Base-by-base conservation (phyloP, 2,888 invertebrate species). In the Ectemnius lituratus region DNA sequence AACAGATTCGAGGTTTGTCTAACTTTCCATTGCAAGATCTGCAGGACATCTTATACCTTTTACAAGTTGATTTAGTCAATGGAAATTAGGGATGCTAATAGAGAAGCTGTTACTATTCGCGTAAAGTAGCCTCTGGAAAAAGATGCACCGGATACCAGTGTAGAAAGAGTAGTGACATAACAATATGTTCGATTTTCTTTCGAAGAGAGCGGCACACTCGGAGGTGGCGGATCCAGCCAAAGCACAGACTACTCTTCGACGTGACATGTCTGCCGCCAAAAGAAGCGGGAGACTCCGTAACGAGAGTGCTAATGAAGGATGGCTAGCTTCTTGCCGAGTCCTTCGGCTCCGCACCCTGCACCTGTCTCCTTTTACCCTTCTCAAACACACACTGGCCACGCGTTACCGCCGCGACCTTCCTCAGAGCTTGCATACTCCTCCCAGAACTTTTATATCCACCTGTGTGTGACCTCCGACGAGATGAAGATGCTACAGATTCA, bases 281-380 rank as follows among this genome's bases (percentile, higher is more conserved):
- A 84, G 86, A 82, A 85, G 75, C 71, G 49, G 72, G 16, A 70
- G 67, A 62, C 68, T 72, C 74, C 70, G 84, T 82, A 85, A 85
- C 82, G 83, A 86, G 88, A 89, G 89, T 88, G 89, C 88, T 89
- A 90, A 90, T 89, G 89, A 90, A 89, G 88, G 88, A 86, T 86
- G 82, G 84, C 84, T 81, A 69, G 80, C 75, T 86, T 87, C 85
- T 86, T 84, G 77, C 62, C 45, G 62, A 62, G 65, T 79, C 79
- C 78, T 82, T 68, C 73, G 62, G 70, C 64, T 62, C 60, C 65
- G 68, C 58, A 62, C 59, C 56, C 80, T 80, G 84, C 87, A 86
- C 86, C 86, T 86, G 86, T 86, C 84, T 79, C 76, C 73, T 47
- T 23, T 18, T 52, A 62, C 45, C 67, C 71, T 76, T 73, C 49